Conservation (phyloP, 1,140 invertebrate species). For the Acyrthosiphon pisum region DNA sequence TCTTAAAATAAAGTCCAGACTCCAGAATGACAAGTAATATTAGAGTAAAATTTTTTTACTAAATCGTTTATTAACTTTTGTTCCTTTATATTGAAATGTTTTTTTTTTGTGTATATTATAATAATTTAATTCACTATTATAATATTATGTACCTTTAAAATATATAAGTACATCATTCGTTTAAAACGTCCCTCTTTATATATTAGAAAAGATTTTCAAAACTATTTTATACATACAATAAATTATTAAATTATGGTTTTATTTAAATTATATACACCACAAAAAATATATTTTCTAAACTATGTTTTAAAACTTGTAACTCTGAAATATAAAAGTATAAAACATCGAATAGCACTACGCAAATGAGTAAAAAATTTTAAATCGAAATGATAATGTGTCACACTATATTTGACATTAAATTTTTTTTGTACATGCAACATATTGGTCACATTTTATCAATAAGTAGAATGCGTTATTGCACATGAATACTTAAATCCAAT, state of each 20-base stretch:
- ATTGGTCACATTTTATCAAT: neutral
- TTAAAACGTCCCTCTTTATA: neutral
- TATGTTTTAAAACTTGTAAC: neutral
- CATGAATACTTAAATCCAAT: too few species aligned
- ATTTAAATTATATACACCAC: neutral
- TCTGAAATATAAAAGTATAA: neutral
- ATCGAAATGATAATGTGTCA: neutral
- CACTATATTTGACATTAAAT: neutral
- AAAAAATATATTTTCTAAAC: neutral
- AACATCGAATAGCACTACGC: neutral
- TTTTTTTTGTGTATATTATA: neutral
- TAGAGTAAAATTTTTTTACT: neutral
- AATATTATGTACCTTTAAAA: too few species aligned
- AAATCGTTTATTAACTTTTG: neutral
- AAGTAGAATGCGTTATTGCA: neutral
- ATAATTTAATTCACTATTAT: neutral
- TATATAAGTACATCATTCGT: too few species aligned
- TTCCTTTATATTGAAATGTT: neutral
- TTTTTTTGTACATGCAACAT: neutral
- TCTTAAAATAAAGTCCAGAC: too few species aligned
- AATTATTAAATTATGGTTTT: too few species aligned
- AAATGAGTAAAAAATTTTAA: too few species aligned
- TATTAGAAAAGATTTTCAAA: too few species aligned
- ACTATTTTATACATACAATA: too few species aligned
- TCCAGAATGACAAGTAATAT: too few species aligned